phyloP scores from a whole-genome alignment of 2,797 vertebrate species.

The Phrynocephalus vlangalii region DNA sequence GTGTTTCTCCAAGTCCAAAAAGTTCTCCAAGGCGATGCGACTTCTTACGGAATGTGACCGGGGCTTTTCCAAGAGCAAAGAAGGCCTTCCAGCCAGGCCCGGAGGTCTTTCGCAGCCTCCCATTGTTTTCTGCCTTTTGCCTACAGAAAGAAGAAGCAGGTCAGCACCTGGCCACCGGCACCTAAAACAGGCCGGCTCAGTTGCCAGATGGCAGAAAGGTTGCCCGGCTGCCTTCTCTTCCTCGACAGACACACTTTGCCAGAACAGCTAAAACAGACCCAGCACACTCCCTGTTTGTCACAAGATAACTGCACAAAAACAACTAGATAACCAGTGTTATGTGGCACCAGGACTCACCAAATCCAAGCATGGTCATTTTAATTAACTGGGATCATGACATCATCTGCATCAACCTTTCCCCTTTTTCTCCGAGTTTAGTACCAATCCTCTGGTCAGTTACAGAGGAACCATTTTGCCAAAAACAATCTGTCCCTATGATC shows the following conservation, averaged over 20 bases:
- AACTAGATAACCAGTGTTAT: neutral
- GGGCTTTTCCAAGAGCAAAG: slow-evolving; percentile 82
- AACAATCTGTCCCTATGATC: neutral
- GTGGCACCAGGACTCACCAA: neutral
- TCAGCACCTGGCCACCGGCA: neutral
- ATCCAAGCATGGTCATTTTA: neutral
- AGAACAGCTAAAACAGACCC: neutral
- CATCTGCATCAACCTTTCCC: neutral
- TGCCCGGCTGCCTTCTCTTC: neutral
- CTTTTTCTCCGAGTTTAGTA: neutral
- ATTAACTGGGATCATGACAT: neutral
- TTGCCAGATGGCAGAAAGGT: neutral
- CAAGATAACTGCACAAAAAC: neutral
- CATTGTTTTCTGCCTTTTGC: slow-evolving; percentile 74
- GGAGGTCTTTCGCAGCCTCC: slow-evolving; percentile 78
- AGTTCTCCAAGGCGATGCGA: slow-evolving; percentile 68
- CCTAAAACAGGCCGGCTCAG: neutral
- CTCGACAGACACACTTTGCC: neutral
- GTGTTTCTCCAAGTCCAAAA: slow-evolving; percentile 65
- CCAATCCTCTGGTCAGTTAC: neutral
- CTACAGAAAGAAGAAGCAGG: slow-evolving; percentile 53
- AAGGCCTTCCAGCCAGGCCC: slow-evolving; percentile 85
- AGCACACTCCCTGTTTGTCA: neutral
- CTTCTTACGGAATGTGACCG: slow-evolving; percentile 78
- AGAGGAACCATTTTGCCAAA: neutral